Evolutionary conservation across 2,113 vertebrate species (phyloP), one percentile per base, ranked within the genome.

Genomic region (Erythrolamprus reginae): DNA sequence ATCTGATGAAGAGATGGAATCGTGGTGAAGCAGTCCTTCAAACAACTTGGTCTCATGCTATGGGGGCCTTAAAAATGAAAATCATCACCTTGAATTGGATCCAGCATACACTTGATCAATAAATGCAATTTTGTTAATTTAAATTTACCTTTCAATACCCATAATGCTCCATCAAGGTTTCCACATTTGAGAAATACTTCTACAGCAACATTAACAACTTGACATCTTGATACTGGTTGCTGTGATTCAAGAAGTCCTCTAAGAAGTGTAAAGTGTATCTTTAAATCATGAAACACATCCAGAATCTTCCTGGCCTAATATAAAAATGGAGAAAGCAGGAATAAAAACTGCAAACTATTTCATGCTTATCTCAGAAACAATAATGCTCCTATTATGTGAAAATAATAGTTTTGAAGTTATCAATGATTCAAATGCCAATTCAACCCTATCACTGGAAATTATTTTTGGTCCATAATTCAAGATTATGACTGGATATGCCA

Each of bases 151-250:
- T 97, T 97, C 10, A 99, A 95, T 9, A 98, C 95, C 92, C 97
- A 97, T 1, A 98, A 94, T 0, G 98, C 99, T 92, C 97, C 97
- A 92, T 98, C 97, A 89, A 98, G 94, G 82, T 96, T 97, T 92
- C 98, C 97, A 88, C 96, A 98, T 94, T 98, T 97, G 61, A 99
- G 96, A 93, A 98, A 98, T 90, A 99, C 97, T 95, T 99, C 98
- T 70, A 97, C 96, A 4, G 99, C 98, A 96, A 97, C 94, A 88
- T 98, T 99, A 94, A 99, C 94, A 94, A 99, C 97, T 92, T 95
- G 96, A 95, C 98, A 99, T 92, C 97, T 98, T 2, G 98, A 97
- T 5, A 96, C 96, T 84, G 94, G 53, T 0, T 96, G 95, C 90
- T 98, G 98, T 82, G 97, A 96, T 50, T 96, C 98, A 93, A 90